Percentiles rank a stretch among this genome's conserved stretches.
Evolutionary conservation across 2,888 invertebrate genomes (phyloP).

Genomic region (Philhelius pedissequus): DNA sequence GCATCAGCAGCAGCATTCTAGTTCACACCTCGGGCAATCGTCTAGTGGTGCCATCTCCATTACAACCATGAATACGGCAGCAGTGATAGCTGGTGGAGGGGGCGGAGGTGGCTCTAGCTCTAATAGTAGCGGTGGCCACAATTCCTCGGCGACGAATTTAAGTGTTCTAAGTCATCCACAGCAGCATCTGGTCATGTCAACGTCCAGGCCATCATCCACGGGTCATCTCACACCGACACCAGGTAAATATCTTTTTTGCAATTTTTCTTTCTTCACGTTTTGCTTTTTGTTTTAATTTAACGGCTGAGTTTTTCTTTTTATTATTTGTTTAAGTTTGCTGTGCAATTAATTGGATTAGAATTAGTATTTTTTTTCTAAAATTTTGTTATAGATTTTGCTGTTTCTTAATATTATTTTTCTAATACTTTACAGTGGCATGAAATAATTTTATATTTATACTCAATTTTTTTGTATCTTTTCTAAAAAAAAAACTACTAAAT

Average conservation of each 20-base stretch:
- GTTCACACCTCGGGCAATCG: conserved; percentile 68
- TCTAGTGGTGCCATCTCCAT: conserved; percentile 71
- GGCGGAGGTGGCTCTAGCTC: conserved; percentile 68
- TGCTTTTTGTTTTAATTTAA: conserved; percentile 59
- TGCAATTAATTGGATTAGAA: conserved; percentile 39
- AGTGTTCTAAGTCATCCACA: conserved; percentile 81
- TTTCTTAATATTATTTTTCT: conserved; percentile 28
- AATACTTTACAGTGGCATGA: conserved; percentile 70
- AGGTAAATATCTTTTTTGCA: conserved; percentile 75
- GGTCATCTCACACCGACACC: conserved; percentile 82
- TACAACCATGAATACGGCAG: conserved; percentile 74
- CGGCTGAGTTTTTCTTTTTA: conserved; percentile 44
- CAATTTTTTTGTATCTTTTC: conserved; percentile 43
- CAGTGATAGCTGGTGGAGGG: conserved; percentile 70
- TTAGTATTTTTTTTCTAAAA: conserved; percentile 23
- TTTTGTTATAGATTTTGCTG: conserved; percentile 6
- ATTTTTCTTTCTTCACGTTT: conserved; percentile 56
- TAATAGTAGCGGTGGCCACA: conserved; percentile 72
- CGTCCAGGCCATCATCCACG: conserved; percentile 81
- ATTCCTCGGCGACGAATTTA: conserved; percentile 77
- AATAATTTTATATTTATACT: conserved; percentile 43
- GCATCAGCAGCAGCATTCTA: conserved; percentile 72
- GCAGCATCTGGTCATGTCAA: conserved; percentile 79
- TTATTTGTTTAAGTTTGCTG: conserved; percentile 53
- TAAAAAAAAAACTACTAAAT: conserved; percentile 53